Evolutionary conservation across 2,797 vertebrate species (phyloP), one percentile per base, ranked within the genome.

Genomic region (Fundulus diaphanus): DNA sequence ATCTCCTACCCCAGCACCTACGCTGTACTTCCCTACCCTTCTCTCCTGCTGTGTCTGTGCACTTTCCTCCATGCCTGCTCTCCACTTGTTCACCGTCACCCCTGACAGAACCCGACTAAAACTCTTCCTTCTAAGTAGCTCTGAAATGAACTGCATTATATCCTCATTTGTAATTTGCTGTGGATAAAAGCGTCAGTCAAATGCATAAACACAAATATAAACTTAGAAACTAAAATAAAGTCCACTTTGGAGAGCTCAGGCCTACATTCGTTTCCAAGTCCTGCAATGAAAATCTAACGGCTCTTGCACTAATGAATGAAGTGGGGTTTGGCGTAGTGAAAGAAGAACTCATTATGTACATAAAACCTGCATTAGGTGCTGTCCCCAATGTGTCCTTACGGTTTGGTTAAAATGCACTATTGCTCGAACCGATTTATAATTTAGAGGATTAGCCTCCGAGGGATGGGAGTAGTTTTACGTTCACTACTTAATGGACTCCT

Each of bases 401-500:
- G 70, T 33, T 33, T 59, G 37, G 54, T 12, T 59, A 24, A 59
- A 59, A 72, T 59, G 18, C 37, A 46, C 46, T 72, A 44, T 71
- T 29, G 35, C 51, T 31, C 20, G 12, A 59, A 59, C 27, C 22
- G 33, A 72, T 72, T 44, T 40, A 59, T 46, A 72, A 59, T 72
- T 72, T 31, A 72, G 27, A 18, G n/a, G 31, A 40, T 54, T 54
- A 35, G 12, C 7, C 35, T 56, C 33, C 1, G 33, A 59, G 52
- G 57, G 54, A 59, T 31, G 27, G 16, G 37, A n/a, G 44, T 40
- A 72, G 52, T 59, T 71, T n/a, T 31, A 13, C 27, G 37, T 24
- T 52, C 37, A 42, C 52, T n/a, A 22, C 52, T 20, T 57, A 72
- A 72, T 71, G 51, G 51, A 71, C 37, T 40, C 52, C 40, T 40